Evolutionary conservation across 2,888 invertebrate species (phyloP).

Genomic region (Zygothrica quintamaculata): DNA sequence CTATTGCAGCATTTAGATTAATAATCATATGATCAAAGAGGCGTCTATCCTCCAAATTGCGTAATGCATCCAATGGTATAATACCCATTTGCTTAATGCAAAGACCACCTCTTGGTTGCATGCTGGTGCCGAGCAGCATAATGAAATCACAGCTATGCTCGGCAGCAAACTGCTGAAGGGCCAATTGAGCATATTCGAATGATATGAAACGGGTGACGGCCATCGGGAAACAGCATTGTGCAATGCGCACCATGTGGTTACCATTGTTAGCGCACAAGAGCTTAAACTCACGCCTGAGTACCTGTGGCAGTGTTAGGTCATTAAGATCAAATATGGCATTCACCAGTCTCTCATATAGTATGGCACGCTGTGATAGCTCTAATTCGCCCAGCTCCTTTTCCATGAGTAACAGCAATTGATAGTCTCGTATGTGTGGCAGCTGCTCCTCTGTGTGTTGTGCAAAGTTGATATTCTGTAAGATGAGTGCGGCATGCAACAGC

Average conservation of each 20-base stretch:
- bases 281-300: constrained; percentile 56
- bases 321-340: constrained; percentile 35
- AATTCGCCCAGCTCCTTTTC: constrained; percentile 31
- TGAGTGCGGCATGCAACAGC: constrained; percentile 50
- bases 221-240: constrained; percentile 55
- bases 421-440: constrained; percentile 17
- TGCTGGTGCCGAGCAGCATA: constrained; percentile 42
- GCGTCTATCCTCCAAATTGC: constrained; percentile 1
- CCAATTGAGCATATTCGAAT: constrained; percentile 39
- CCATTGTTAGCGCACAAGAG: constrained; percentile 42
- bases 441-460: background rate
- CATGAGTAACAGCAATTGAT: constrained; percentile 31
- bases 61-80: constrained; percentile 35
- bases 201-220: constrained; percentile 47
- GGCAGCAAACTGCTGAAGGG: constrained; percentile 36
- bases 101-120: constrained; percentile 9
- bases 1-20: constrained; percentile 27
- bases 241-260: constrained; percentile 18
- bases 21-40: constrained; percentile 58
- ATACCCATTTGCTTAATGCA: constrained; percentile 45
- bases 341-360: constrained; percentile 25
- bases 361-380: constrained; percentile 9
- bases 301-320: constrained; percentile 39
- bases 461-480: constrained; percentile 45
- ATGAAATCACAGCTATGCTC: constrained; percentile 40